Conservation (phyloP, 2,888 invertebrate species). For the Uropetala carovei region DNA sequence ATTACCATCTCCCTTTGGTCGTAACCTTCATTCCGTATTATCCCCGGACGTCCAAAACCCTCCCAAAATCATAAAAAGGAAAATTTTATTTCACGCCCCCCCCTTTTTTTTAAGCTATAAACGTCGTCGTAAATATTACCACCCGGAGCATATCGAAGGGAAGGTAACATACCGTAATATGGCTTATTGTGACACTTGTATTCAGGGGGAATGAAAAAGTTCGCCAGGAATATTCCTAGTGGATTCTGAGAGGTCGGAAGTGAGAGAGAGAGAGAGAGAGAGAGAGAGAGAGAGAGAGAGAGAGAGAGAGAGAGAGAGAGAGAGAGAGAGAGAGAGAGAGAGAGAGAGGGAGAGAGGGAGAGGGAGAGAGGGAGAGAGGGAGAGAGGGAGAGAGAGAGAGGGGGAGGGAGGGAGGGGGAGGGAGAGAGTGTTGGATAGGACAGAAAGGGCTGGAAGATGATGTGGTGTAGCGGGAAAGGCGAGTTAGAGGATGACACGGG, state of each 20-base stretch:
- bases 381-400: neutral
- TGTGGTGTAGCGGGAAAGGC: neutral
- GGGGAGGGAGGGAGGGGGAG: neutral
- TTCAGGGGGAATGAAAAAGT: neutral
- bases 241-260: neutral
- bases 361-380: neutral
- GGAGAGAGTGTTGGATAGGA: neutral
- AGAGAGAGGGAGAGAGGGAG: neutral
- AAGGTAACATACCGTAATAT: neutral
- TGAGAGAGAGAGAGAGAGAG: neutral
- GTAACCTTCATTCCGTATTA: too few species aligned
- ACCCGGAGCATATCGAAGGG: neutral
- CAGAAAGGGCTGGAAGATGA: neutral
- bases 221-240: neutral
- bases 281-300: neutral
- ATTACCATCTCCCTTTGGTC: too few species aligned
- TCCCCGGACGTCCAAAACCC: too few species aligned
- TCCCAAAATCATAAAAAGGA: too few species aligned
- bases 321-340: neutral
- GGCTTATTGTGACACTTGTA: constrained; percentile 34
- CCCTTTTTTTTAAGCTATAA: neutral
- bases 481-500: too few species aligned
- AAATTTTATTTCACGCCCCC: too few species aligned
- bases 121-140: constrained; percentile 17
- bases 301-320: neutral